phyloP scores from a whole-genome alignment of 1,140 invertebrate genomes.

The Pogonomyrmex barbatus region DNA sequence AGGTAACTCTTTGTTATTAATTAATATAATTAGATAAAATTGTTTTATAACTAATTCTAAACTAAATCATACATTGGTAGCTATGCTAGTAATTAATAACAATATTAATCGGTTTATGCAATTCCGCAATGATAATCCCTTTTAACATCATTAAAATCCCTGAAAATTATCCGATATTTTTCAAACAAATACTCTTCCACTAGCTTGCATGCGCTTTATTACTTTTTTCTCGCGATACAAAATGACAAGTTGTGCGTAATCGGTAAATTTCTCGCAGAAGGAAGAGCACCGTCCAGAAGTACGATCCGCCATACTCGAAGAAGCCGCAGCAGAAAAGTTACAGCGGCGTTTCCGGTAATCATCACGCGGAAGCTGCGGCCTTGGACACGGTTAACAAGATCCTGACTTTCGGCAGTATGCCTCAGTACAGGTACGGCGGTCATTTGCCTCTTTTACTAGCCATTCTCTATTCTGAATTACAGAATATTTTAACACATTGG shows the following conservation, averaged over 20 bases:
- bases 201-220: slow-evolving; percentile 80
- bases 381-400: slow-evolving; percentile 92
- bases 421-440: slow-evolving; percentile 91
- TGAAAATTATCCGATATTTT: background rate
- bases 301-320: slow-evolving; percentile 94
- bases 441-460: slow-evolving; percentile 55
- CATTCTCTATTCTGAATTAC: background rate
- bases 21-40: slow-evolving; percentile 23
- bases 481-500: slow-evolving; percentile 10
- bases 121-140: slow-evolving; percentile 35
- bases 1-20: slow-evolving; percentile 27
- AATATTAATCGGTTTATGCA: slow-evolving; percentile 12
- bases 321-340: slow-evolving; percentile 92
- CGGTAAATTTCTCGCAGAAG: slow-evolving; percentile 87
- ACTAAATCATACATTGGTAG: slow-evolving; percentile 15
- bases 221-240: slow-evolving; percentile 25
- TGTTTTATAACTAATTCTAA: slow-evolving; percentile 23
- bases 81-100: slow-evolving; percentile 23
- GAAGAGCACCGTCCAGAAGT: slow-evolving; percentile 95
- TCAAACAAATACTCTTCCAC: background rate
- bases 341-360: slow-evolving; percentile 86
- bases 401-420: slow-evolving; percentile 92
- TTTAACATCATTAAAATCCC: slow-evolving; percentile 23
- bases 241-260: slow-evolving; percentile 54
- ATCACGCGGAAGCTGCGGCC: slow-evolving; percentile 89